Percentiles rank a stretch among this genome's conserved stretches.
Conservation (phyloP, 1,140 invertebrate species). For the Drosophila subpulchrella region DNA sequence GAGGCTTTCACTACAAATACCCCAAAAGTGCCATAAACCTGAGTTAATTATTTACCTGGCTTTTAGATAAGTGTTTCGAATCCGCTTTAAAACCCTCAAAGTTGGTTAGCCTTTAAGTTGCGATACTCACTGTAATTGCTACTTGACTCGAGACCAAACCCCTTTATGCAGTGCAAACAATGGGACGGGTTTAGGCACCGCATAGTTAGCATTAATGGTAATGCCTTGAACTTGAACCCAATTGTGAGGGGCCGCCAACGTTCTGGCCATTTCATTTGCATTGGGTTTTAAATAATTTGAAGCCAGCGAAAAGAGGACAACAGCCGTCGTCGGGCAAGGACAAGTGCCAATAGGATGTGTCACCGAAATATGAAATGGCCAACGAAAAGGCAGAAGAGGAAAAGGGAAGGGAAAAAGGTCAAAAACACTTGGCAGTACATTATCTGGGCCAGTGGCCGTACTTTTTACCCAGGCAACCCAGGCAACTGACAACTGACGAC, state of each 20-base stretch:
- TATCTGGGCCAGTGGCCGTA: conserved; percentile 75
- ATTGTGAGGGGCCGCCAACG: conserved; percentile 18
- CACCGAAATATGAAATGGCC: conserved; percentile 70
- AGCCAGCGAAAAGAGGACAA: conserved; percentile 33
- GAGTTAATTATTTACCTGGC: neutral
- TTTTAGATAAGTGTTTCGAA: neutral
- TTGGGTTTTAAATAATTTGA: conserved; percentile 64
- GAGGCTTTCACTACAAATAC: too few relatives aligned
- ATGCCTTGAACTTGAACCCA: conserved; percentile 71
- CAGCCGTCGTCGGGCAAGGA: conserved; percentile 29
- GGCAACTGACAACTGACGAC: conserved; percentile 56
- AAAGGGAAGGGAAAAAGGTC: conserved; percentile 60
- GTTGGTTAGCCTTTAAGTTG: conserved; percentile 2
- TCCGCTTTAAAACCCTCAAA: neutral
- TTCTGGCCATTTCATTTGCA: conserved; percentile 66
- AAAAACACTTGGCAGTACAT: conserved; percentile 82
- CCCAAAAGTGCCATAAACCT: too few relatives aligned
- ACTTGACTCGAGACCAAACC: conserved; percentile 16
- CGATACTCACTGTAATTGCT: conserved; percentile 22
- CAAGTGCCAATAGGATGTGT: conserved; percentile 64
- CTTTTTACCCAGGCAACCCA: conserved; percentile 4
- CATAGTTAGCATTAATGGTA: conserved; percentile 55
- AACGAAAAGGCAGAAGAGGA: conserved; percentile 12
- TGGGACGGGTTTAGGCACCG: conserved; percentile 35
- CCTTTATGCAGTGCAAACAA: conserved; percentile 48